Evolutionary conservation across 1,140 invertebrate species (phyloP).

Genomic region (Heliothis subflexa): DNA sequence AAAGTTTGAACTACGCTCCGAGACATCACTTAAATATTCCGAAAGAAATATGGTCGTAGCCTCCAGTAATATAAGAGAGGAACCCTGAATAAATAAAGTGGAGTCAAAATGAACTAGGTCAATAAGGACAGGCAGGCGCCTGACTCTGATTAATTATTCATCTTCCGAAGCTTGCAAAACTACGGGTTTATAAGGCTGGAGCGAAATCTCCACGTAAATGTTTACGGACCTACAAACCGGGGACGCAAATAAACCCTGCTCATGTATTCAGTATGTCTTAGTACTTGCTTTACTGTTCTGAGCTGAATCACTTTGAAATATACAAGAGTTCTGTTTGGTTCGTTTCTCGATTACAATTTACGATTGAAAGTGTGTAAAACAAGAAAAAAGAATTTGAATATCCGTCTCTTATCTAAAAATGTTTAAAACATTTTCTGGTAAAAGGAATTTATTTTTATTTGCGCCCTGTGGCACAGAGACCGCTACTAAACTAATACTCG

Average conservation of each 20-base stretch:
- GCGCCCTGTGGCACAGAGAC: not conserved
- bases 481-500: not conserved
- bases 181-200: not conserved
- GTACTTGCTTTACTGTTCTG: not conserved
- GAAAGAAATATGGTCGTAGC: conserved; percentile 3
- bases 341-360: conserved; percentile 4
- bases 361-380: not conserved
- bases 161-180: conserved; percentile 4
- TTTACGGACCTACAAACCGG: not conserved
- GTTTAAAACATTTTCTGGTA: not conserved
- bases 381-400: not conserved
- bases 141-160: conserved; percentile 22
- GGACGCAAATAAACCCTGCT: not conserved
- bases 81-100: not conserved
- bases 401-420: conserved; percentile 1
- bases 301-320: not conserved
- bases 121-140: conserved; percentile 16
- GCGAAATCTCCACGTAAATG: not conserved
- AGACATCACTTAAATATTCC: not conserved
- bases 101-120: conserved; percentile 24
- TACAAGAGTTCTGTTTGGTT: not conserved
- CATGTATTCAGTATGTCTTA: not conserved
- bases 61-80: not conserved
- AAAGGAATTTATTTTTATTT: conserved; percentile 10
- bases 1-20: not conserved